Base-by-base conservation (phyloP, 2,888 invertebrate species). In the Neoaliturus tenellus region DNA sequence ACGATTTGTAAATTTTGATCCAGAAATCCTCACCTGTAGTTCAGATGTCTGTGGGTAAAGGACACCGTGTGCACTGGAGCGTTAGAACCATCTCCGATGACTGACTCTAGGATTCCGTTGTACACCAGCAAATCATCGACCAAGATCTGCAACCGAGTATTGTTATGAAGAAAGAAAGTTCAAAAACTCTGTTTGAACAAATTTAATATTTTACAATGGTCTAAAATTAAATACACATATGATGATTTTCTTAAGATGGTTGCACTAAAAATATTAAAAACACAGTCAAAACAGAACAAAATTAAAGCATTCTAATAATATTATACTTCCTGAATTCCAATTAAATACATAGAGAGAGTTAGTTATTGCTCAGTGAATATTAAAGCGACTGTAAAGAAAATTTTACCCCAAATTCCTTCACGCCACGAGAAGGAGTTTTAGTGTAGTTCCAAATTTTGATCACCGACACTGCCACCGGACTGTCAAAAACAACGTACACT, bases 371-470 rank as follows among this genome's bases (percentile, higher is more conserved):
- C 6, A 20, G 23, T 23, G 6, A 17, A 10, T n/a, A 44, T 44
- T 14, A 10, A 44, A 12, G 44, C 14, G n/a, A 44, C 14, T 44
- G 44, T 44, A 58, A 25, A 33, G 31, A 33, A 67, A 67, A 28
- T 1, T 23, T 93, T 90, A 96, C 96, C 86, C 94, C 95, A 90
- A 96, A 95, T 90, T 97, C 96, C 89, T 95, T 95, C 31, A 96
- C 95, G 10, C 96, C 96, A 88, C 97, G 92, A 5, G 91, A 91
- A 0, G 95, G 93, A 0, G 95, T 95, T 91, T 97, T 97, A 39
- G 94, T 94, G 89, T 97, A 97, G 91, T 97, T 97, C 96, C 96
- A 97, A 86, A 97, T 91, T 89, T 95, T 95, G 84, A 97, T 93
- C 88, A 94, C 94, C 17, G 95, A 95, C 14, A 97, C 92, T 20